Evolutionary conservation across 2,113 vertebrate species (phyloP), one percentile per base, ranked within the genome.

Genomic region (Nibea coibor): DNA sequence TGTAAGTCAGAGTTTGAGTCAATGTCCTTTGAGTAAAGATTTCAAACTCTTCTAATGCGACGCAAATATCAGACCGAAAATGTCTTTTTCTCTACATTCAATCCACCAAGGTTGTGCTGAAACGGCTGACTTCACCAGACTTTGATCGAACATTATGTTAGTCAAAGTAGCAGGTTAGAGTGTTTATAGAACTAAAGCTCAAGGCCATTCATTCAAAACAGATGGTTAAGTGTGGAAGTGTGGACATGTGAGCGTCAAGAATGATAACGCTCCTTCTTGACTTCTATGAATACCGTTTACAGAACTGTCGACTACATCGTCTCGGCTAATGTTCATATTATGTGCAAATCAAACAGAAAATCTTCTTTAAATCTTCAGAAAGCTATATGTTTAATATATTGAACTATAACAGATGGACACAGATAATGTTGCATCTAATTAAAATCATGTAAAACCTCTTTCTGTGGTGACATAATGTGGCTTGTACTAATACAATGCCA

Each of bases 161-260:
- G 45, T 83, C 75, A 91, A 89, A 91, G 54, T 17, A 74, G 66
- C 39, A 8, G 78, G 87, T 87, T 24, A 15, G 43, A 16, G 45
- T 50, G 10, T 67, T 24, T 48, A 35, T 24, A 58, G 61, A 84
- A 72, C 31, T 28, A 43, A 72, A 58, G 7, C 61, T 5, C 20
- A 5, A 24, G 14, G 39, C 12, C 35, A 19, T 42, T 48, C 8
- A 89, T 82, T 89, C 84, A 91, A 90, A 90, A 82, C 57, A 59
- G 17, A 80, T 77, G 76, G 75, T 61, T 39, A 10, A 14, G 16
- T 65, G 48, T 56, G 22, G 77, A 82, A 19, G 10, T 61, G 22
- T 42, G 5, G 22, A 51, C 20, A 57, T 67, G 10, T 24, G 47
- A 66, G 39, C 4, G 50, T 20, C 15, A 17, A 47, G 4, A 71